Conservation (phyloP, 2,888 invertebrate genomes). For the Pheosia gnoma region DNA sequence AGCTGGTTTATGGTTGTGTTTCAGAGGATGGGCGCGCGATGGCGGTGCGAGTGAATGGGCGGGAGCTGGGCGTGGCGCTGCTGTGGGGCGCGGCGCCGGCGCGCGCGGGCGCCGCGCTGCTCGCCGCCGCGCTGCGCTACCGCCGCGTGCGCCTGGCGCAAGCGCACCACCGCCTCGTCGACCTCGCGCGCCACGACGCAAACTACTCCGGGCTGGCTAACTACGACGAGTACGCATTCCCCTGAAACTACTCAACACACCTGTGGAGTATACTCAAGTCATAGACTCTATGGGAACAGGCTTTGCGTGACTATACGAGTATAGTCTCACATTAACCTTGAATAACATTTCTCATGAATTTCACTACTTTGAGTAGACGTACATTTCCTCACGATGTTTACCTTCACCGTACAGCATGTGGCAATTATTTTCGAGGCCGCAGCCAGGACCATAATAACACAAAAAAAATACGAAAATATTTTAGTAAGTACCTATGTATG, state of each 20-base stretch:
- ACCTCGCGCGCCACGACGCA: not conserved
- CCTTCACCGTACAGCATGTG: no score
- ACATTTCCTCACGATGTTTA: no score
- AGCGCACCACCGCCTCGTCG: constrained; percentile 1
- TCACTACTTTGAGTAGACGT: no score
- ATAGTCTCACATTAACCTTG: no score
- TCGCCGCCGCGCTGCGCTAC: constrained; percentile 6
- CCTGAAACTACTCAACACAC: not conserved
- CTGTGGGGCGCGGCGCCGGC: constrained; percentile 2
- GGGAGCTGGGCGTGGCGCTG: constrained; percentile 1
- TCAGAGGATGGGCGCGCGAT: not conserved
- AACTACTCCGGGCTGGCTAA: not conserved
- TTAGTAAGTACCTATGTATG: no score
- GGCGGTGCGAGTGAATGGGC: not conserved
- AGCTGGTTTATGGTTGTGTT: not conserved
- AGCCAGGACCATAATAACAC: no score
- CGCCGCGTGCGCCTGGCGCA: not conserved
- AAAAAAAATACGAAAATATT: no score
- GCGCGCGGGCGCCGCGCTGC: constrained; percentile 7
- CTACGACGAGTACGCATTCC: not conserved
- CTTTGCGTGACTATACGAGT: no score
- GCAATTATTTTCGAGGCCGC: no score
- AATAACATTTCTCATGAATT: no score
- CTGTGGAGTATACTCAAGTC: no score
- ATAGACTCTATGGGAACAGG: no score